Evolutionary conservation across 2,113 vertebrate species (phyloP).

Genomic region (Protobothrops flavoviridis): DNA sequence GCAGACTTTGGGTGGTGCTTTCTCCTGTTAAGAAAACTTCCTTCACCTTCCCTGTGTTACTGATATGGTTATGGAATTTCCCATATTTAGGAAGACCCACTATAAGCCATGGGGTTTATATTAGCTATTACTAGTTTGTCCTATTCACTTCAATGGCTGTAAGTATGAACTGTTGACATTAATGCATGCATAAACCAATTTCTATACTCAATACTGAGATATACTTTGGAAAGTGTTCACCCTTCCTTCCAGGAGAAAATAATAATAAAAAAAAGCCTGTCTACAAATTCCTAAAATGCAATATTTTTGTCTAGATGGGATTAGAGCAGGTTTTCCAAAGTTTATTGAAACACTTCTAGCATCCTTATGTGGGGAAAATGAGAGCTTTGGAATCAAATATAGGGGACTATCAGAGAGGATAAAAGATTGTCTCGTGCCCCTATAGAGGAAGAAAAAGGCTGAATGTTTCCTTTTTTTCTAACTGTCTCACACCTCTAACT

Average conservation of each 20-base stretch:
- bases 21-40: no score
- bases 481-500: background rate
- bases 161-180: background rate
- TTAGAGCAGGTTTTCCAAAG: background rate
- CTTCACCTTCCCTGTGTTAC: no score
- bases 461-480: background rate
- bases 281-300: background rate
- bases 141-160: background rate
- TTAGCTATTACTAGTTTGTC: background rate
- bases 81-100: background rate
- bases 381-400: background rate
- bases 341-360: background rate
- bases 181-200: background rate
- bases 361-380: background rate
- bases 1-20: no score
- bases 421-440: background rate
- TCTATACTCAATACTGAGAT: background rate
- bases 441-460: background rate
- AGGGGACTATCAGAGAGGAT: accelerated
- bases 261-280: background rate
- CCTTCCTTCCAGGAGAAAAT: background rate
- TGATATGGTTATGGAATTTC: background rate
- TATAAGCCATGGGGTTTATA: background rate
- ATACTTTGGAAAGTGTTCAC: background rate
- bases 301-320: background rate